phyloP scores from a whole-genome alignment of 2,888 invertebrate genomes.

The Agrochola litura region DNA sequence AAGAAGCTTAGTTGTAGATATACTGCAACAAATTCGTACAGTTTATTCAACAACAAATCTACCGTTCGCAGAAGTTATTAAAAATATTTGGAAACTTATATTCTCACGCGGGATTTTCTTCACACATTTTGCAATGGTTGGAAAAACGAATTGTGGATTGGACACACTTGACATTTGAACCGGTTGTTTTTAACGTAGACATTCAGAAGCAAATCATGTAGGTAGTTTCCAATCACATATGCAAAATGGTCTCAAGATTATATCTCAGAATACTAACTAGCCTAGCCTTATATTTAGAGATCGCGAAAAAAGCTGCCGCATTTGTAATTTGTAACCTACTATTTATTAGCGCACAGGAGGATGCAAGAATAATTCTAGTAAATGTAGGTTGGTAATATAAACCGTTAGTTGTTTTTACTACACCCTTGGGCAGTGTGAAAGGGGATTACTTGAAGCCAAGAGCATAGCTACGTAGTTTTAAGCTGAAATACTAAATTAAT shows the following conservation, averaged over 20 bases:
- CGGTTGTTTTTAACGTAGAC: constrained; percentile 15
- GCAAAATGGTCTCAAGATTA: neutral
- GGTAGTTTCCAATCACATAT: constrained; percentile 4
- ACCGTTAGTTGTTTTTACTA: constrained; percentile 13
- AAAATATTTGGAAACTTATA: constrained; percentile 26
- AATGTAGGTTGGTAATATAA: neutral
- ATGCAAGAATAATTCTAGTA: neutral
- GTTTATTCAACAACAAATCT: neutral
- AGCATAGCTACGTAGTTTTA: constrained; percentile 4
- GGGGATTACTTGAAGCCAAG: neutral
- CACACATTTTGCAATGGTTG: constrained; percentile 20
- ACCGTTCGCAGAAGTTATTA: constrained; percentile 9
- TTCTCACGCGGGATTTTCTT: constrained; percentile 27
- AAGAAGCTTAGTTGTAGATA: neutral
- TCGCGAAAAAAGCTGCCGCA: neutral
- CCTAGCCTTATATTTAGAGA: neutral
- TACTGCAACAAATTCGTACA: neutral
- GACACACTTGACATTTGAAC: constrained; percentile 33
- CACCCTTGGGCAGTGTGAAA: constrained; percentile 14
- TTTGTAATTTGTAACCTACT: neutral
- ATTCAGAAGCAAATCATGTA: constrained; percentile 6
- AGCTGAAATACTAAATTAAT: constrained; percentile 5
- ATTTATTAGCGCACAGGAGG: neutral
- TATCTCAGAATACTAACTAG: neutral
- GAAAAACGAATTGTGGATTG: constrained; percentile 24